Conservation (phyloP, 2,888 invertebrate genomes). For the Brachyptera risi region DNA sequence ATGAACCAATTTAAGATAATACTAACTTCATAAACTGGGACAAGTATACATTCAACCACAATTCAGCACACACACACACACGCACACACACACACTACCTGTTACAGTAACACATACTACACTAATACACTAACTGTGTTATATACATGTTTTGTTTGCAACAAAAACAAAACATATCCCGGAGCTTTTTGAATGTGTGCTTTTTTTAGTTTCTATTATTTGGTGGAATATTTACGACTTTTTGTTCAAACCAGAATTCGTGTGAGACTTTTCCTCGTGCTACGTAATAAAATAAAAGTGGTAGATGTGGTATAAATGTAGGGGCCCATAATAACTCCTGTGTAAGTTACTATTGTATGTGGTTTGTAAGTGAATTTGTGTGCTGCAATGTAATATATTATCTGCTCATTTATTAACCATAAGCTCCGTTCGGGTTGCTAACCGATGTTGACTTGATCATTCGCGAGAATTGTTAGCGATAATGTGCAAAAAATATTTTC, state of each 20-base stretch:
- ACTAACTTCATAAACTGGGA: constrained; percentile 1
- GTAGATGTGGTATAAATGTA: not conserved
- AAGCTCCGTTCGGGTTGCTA: no score
- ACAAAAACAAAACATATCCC: not conserved
- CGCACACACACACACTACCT: not conserved
- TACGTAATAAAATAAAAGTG: constrained; percentile 13
- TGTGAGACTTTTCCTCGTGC: no score
- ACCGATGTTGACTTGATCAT: no score
- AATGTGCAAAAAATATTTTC: no score
- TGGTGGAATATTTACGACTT: no score
- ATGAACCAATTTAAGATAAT: constrained; percentile 4
- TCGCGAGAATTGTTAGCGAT: no score
- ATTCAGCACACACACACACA: not conserved
- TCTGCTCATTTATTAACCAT: no score
- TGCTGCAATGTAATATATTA: no score
- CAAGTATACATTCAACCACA: constrained; percentile 6
- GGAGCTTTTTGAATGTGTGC: not conserved
- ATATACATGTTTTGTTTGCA: constrained; percentile 9
- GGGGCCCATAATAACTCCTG: not conserved
- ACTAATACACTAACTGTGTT: constrained; percentile 12
- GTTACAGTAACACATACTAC: no score
- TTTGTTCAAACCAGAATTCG: no score
- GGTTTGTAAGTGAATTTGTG: not conserved
- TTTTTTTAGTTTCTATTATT: not conserved
- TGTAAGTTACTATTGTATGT: not conserved